A percentile compares a stretch with the other conserved stretches of the same genome.
Evolutionary conservation across 2,113 vertebrate species (phyloP).

Genomic region (Sinocyclocheilus grahami): DNA sequence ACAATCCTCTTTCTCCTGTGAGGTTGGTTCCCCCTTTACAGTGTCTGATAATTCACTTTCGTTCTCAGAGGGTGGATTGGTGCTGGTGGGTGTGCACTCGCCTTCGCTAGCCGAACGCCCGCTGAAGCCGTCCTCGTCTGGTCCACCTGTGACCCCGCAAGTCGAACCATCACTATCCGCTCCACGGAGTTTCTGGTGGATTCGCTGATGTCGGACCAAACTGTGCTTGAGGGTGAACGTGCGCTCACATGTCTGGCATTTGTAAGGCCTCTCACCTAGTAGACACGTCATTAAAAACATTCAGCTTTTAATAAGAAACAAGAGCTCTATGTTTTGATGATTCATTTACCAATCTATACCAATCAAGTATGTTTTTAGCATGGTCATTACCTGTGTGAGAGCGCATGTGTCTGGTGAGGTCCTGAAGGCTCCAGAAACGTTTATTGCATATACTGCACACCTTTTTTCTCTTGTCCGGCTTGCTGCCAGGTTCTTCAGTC

Average conservation of each 20-base stretch:
- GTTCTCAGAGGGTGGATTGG: slow-evolving; percentile 55
- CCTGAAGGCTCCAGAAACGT: slow-evolving; percentile 98
- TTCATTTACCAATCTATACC: background rate
- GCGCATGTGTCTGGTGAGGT: slow-evolving; percentile 95
- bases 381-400: slow-evolving; percentile 90
- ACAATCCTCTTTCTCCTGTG: slow-evolving; percentile 5
- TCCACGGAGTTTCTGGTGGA: slow-evolving; percentile 81
- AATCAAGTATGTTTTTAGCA: background rate
- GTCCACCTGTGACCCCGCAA: background rate
- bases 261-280: slow-evolving; percentile 85
- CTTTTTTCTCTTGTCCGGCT: slow-evolving; percentile 97
- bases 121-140: slow-evolving; percentile 72
- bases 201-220: slow-evolving; percentile 87
- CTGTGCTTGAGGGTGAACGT: slow-evolving; percentile 92
- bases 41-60: slow-evolving; percentile 79
- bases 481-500: slow-evolving; percentile 66
- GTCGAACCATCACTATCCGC: slow-evolving; percentile 41
- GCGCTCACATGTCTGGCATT: slow-evolving; percentile 87
- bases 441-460: slow-evolving; percentile 94
- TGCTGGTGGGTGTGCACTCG: slow-evolving; percentile 53
- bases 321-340: background rate
- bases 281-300: background rate
- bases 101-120: slow-evolving; percentile 71
- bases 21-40: background rate
- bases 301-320: background rate